Percentiles rank a stretch among this genome's conserved stretches.
phyloP scores from a whole-genome alignment of 2,113 vertebrate species.

The Urocitellus parryii region DNA sequence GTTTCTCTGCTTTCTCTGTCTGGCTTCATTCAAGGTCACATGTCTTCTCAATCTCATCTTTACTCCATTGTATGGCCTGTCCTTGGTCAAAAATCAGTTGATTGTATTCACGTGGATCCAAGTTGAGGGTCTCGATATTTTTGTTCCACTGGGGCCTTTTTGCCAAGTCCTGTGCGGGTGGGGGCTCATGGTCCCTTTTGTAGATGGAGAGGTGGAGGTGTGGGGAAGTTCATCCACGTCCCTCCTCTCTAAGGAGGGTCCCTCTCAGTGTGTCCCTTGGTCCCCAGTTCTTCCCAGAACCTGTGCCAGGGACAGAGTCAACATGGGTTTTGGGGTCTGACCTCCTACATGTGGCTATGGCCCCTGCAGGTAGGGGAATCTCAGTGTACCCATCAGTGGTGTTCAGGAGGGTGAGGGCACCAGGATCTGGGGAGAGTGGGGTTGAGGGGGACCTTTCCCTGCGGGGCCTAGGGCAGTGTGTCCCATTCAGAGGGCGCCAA shows the following conservation, averaged over 20 bases:
- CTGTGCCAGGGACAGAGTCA: not conserved
- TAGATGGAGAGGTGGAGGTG: not conserved
- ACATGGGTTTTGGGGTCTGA: not conserved
- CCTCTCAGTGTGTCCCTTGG: not conserved
- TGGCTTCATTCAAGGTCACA: rapidly evolving
- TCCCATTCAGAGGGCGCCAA: no score
- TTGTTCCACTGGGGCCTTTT: not conserved
- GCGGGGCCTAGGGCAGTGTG: rapidly evolving
- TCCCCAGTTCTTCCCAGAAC: not conserved
- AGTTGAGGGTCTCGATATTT: no score
- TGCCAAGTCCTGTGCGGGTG: rapidly evolving
- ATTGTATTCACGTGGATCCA: no score
- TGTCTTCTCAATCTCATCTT: not conserved
- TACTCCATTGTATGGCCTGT: no score
- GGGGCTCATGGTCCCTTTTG: no score
- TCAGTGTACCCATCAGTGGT: not conserved
- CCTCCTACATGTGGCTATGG: not conserved
- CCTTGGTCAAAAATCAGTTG: no score
- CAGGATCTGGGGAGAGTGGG: not conserved
- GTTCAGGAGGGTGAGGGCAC: not conserved
- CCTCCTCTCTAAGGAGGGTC: no score
- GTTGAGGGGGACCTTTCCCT: not conserved
- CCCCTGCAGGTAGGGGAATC: no score
- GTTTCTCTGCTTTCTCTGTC: no score
- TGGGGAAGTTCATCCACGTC: no score